Evolutionary conservation across 2,888 invertebrate genomes (phyloP), one percentile per base, ranked within the genome.

Genomic region (Synanthedon tipuliformis): DNA sequence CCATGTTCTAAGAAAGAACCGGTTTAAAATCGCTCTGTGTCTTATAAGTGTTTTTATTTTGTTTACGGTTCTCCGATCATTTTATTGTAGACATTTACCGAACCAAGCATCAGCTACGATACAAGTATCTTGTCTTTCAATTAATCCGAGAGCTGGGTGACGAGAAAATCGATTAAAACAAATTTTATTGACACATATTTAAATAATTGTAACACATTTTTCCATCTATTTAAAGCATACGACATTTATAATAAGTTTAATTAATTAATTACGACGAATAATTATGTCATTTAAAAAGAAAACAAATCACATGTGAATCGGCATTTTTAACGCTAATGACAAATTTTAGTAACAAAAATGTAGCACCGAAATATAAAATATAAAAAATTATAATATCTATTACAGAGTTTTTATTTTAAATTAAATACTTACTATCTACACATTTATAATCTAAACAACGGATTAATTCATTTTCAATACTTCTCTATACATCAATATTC

Each of bases 21-120:
- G 75, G 77, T 75, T 57, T 23, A 18, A 34, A 12, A 50, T 34
- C 51, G 59, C 45, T 34, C n/a, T n/a, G n/a, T n/a, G 48, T 59
- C 61, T 64, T 59, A 18, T 13, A 27, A 18, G 15, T 75, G 82
- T 83, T 85, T 83, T 83, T 83, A 78, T 83, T 81, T 79, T 83
- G 79, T 83, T 81, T 79, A 81, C 71, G 73, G 69, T 68, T 57
- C 68, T 66, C 67, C 66, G 71, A 83, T 82, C 78, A 78, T 80
- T 84, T 81, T 76, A 78, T 81, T 80, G 74, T 71, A 69, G 66
- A 45, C 45, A 45, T 45, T 63, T 65, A 64, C 56, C 55, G 58
- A 53, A 56, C 61, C 58, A 57, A 56, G 60, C 64, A 59, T 60
- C 61, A 56, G 68, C 67, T 73, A 34, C 34, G 8, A 10, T 34